Conservation (phyloP, 2,797 vertebrate species). For the Alcedo quadribrachys region DNA sequence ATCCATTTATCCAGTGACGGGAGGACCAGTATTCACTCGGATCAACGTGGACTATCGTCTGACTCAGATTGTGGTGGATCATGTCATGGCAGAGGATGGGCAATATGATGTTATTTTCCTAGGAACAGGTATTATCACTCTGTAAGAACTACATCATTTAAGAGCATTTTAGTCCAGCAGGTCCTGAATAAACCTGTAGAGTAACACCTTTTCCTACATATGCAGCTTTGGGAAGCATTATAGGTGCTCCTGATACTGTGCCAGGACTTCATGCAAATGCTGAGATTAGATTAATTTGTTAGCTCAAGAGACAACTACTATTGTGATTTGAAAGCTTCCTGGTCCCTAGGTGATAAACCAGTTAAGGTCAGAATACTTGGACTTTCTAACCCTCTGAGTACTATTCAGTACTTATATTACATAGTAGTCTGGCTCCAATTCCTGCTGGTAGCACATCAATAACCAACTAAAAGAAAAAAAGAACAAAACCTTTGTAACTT, state of each 20-base stretch:
- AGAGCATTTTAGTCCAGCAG: background rate
- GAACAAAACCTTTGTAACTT: background rate
- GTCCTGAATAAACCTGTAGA: background rate
- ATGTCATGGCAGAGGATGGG: slow-evolving; percentile 93
- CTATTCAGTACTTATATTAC: background rate
- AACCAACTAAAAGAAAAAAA: background rate
- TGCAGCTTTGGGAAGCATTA: background rate
- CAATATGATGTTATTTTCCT: slow-evolving; percentile 97
- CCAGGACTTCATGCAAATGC: background rate
- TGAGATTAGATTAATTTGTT: background rate
- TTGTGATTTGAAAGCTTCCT: background rate
- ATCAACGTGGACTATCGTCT: slow-evolving; percentile 91
- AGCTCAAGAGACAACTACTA: background rate
- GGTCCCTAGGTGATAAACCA: background rate
- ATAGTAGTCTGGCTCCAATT: background rate
- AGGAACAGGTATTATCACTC: slow-evolving; percentile 87
- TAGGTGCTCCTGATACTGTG: background rate
- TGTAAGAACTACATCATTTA: background rate
- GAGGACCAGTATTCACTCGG: slow-evolving; percentile 88
- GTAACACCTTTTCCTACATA: fast-evolving
- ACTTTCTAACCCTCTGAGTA: background rate
- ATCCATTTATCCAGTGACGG: slow-evolving; percentile 83
- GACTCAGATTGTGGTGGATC: slow-evolving; percentile 94
- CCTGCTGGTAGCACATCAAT: background rate
- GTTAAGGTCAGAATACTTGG: background rate